Conservation (phyloP, 1,140 invertebrate species). For the Zophobas morio region DNA sequence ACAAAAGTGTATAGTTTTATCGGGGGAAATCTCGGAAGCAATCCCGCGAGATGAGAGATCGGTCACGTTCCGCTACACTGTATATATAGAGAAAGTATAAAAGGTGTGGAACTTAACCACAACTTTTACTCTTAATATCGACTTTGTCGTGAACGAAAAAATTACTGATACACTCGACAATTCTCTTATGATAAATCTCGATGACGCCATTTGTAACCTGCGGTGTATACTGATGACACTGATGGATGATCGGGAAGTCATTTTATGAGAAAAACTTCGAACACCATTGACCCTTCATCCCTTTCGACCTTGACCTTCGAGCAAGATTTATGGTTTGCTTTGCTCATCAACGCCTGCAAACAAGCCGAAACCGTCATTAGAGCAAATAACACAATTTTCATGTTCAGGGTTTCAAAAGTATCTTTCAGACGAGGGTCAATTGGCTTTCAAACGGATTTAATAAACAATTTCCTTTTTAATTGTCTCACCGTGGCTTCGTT, state of each 20-base stretch:
- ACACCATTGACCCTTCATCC: constrained; percentile 8
- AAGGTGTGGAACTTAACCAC: constrained; percentile 54
- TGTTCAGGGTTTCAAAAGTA: neutral
- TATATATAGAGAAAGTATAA: constrained; percentile 57
- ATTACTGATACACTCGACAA: neutral
- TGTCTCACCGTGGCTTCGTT: neutral
- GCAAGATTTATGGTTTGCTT: neutral
- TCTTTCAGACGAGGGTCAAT: neutral
- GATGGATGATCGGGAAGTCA: neutral
- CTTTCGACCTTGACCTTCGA: constrained; percentile 1
- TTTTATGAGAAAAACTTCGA: neutral
- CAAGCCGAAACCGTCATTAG: neutral
- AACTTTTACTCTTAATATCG: constrained; percentile 47
- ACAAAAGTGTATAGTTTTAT: constrained; percentile 67
- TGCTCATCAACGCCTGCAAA: neutral
- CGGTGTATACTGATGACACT: constrained; percentile 2
- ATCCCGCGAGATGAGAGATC: constrained; percentile 67
- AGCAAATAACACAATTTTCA: neutral
- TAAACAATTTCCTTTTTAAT: neutral
- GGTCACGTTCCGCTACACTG: constrained; percentile 64
- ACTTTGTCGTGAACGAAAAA: neutral
- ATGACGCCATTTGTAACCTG: neutral
- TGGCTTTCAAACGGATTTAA: neutral
- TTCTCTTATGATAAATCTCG: neutral
- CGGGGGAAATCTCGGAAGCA: constrained; percentile 66